Evolutionary conservation across 2,797 vertebrate species (phyloP).

Genomic region (Peromyscus eremicus): DNA sequence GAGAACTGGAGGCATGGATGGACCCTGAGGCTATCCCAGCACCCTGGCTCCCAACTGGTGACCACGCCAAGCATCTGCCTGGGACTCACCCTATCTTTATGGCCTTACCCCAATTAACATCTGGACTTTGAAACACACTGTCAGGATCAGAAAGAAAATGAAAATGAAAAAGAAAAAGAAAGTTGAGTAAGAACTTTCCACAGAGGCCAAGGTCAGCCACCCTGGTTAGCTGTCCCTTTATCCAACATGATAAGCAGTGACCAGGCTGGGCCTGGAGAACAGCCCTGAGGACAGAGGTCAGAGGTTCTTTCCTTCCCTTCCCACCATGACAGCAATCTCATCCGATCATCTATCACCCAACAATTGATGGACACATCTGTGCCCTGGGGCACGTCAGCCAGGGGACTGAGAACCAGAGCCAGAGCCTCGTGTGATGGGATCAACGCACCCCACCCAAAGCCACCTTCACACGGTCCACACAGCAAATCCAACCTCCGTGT

Average conservation of each 20-base stretch:
- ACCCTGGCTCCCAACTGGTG: background rate
- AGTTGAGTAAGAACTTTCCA: background rate
- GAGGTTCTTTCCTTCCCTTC: no score
- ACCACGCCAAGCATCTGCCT: background rate
- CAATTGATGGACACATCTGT: background rate
- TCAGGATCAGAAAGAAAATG: constrained; percentile 44
- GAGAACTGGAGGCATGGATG: background rate
- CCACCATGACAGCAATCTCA: background rate
- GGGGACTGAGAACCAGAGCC: rapidly evolving
- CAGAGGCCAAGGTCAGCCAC: rapidly evolving
- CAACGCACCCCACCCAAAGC: background rate
- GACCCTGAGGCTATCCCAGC: rapidly evolving
- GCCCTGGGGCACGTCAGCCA: rapidly evolving
- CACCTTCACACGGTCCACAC: background rate
- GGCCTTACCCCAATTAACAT: background rate
- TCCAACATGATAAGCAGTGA: rapidly evolving
- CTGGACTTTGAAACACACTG: background rate
- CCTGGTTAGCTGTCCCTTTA: background rate
- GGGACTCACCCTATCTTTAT: background rate
- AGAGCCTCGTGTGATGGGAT: rapidly evolving
- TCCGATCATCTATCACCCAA: no score
- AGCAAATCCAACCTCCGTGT: background rate
- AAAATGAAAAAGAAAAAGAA: constrained; percentile 61
- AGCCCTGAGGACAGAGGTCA: background rate
- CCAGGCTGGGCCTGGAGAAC: background rate